Conservation (phyloP, 2,113 vertebrate species). For the Lampris incognitus region DNA sequence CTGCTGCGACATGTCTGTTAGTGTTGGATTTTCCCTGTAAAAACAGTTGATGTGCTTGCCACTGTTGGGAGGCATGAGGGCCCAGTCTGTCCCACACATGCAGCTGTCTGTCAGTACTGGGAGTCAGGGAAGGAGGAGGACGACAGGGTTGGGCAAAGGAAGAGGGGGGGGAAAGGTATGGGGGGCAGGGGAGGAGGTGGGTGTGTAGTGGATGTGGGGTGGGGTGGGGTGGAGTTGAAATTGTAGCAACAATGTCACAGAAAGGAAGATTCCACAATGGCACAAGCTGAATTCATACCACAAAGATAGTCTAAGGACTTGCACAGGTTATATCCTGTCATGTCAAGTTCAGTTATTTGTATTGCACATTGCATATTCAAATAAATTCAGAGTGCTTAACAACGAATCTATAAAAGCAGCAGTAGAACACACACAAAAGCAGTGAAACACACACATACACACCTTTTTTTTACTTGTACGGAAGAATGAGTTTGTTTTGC, state of each 20-base stretch:
- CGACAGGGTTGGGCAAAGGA: constrained; percentile 37
- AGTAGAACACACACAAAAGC: too few species aligned
- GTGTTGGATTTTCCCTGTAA: constrained; percentile 55
- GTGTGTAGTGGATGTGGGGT: background rate
- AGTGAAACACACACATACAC: too few species aligned
- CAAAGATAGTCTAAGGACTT: constrained; percentile 5
- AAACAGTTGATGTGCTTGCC: constrained; percentile 38
- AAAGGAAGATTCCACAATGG: constrained; percentile 47
- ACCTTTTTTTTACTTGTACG: too few species aligned
- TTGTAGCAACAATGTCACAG: constrained; percentile 49
- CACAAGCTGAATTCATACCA: constrained; percentile 48
- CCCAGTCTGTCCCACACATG: constrained; percentile 58
- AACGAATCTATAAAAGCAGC: too few species aligned
- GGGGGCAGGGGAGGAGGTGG: background rate
- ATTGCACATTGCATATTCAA: too few species aligned
- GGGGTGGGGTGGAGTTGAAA: constrained; percentile 26
- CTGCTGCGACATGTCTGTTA: constrained; percentile 53
- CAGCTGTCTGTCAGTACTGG: constrained; percentile 65
- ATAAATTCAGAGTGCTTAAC: too few species aligned
- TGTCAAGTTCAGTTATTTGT: too few species aligned
- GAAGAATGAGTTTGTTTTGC: too few species aligned
- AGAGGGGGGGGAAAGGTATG: background rate
- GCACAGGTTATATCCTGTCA: too few species aligned
- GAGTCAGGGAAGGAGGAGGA: constrained; percentile 9
- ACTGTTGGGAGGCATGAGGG: constrained; percentile 20